Percentiles rank a stretch among this genome's conserved stretches.
Conservation (phyloP, 2,797 vertebrate species). For the Hydrophis major region DNA sequence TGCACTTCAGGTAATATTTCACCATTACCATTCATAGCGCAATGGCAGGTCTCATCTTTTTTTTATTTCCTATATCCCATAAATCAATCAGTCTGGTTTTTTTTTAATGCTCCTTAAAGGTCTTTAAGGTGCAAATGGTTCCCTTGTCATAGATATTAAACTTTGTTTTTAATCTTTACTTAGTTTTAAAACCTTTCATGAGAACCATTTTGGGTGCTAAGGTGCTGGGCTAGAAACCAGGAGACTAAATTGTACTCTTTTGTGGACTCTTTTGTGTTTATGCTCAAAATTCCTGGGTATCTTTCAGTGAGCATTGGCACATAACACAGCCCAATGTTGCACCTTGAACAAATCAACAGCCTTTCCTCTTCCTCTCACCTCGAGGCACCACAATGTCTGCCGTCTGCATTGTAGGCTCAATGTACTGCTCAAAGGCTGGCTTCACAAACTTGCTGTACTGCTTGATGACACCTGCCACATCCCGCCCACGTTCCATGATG, state of each 20-base stretch:
- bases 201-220: not conserved
- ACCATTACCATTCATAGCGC: not conserved
- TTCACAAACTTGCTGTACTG: slow-evolving; percentile 98
- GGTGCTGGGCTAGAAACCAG: not conserved
- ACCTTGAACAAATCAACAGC: not conserved
- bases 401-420: slow-evolving; percentile 94
- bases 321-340: not conserved
- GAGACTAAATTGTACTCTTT: not conserved
- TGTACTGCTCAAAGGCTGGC: slow-evolving; percentile 95
- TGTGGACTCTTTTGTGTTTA: not conserved
- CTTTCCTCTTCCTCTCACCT: slow-evolving; percentile 69
- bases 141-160: not conserved
- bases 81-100: not conserved
- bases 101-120: not conserved
- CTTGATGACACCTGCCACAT: slow-evolving; percentile 93
- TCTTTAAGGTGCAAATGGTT: not conserved
- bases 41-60: not conserved
- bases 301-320: not conserved
- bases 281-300: not conserved
- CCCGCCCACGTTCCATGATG: slow-evolving; percentile 88
- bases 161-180: not conserved
- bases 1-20: not conserved
- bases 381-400: slow-evolving; percentile 96
- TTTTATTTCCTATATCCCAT: not conserved
- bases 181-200: not conserved